These are phyloP conservation scores for Saxidomus purpurata DNA, from an alignment of 1,140 invertebrate species.

Conservation along the genomic window DNA sequence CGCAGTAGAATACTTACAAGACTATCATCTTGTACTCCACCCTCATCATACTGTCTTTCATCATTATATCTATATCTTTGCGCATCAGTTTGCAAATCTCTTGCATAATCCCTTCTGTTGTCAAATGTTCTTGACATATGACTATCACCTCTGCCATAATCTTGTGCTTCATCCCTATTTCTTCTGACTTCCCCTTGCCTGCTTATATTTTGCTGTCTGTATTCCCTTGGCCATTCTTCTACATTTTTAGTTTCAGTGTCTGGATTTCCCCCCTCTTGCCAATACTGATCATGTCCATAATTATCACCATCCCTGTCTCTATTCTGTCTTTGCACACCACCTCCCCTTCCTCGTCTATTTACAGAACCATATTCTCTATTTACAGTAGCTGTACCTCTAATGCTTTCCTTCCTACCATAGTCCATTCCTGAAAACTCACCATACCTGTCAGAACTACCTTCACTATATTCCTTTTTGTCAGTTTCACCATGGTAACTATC, in stretches of 20 bases:
- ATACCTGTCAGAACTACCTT: not conserved
- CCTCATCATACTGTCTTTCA: not conserved
- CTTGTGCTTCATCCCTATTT: not conserved
- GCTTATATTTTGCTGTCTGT: not conserved
- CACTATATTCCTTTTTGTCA: not conserved
- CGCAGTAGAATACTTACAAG: not conserved
- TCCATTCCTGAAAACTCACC: not conserved
- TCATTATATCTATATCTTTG: not conserved
- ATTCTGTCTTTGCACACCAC: not conserved
- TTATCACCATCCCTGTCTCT: not conserved
- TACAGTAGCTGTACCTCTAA: not conserved
- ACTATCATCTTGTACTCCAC: not conserved
- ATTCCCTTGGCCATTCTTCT: not conserved
- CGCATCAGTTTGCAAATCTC: not conserved
- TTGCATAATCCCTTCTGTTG: not conserved
- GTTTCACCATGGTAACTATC: not conserved
- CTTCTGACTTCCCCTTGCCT: not conserved
- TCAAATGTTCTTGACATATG: not conserved
- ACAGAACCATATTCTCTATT: not conserved
- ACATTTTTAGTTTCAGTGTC: not conserved
- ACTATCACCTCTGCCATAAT: not conserved
- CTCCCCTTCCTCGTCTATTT: not conserved
- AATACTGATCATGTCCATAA: not conserved
- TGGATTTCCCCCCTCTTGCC: too few relatives aligned
- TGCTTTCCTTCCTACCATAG: not conserved